Evolutionary conservation across 2,888 invertebrate species (phyloP), one percentile per base, ranked within the genome.

Genomic region (Kryphioiulus occultus): DNA sequence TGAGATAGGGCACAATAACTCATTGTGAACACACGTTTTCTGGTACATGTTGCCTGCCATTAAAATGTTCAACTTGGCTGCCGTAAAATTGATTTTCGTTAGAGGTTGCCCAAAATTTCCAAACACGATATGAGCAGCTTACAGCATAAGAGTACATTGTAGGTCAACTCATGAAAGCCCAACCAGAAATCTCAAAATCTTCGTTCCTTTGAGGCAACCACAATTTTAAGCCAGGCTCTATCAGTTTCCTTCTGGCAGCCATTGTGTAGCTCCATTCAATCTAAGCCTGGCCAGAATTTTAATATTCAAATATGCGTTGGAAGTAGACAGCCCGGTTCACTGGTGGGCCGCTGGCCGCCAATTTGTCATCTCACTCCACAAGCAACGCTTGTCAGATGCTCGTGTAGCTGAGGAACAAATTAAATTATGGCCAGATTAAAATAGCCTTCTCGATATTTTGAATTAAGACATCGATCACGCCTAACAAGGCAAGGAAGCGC

Each of bases 381-480:
- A 0, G 68, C 26, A 68, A 26, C 68, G 68, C 10, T 68, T 68
- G 68, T 68, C 68, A 68, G 68, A 68, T 68, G 68, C 68, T 68
- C 9, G 26, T 39, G 68, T 26, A 68, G 22, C 22, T 12, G 68
- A 26, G 68, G 15, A 68, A 26, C 68, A 68, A 68, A 68, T 68
- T 68, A 26, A 68, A 68, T 68, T 68, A 68, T 12, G 68, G 68
- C 22, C 68, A 68, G 68, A 68, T 68, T 68, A 68, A 68, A 68
- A 26, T 68, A 68, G 68, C 68, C 68, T 1, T 68, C 68, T 22
- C 68, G 22, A 68, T 68, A 68, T 26, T 68, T 68, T 68, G 68
- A 68, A 68, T 68, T 68, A 68, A 68, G 68, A 68, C 68, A 68
- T 68, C 68, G 68, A 68, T 68, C 68, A 68, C 68, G 68, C 68